A percentile compares a stretch with the other conserved stretches of the same genome.
These are phyloP conservation scores for Habropoda laboriosa DNA, from an alignment of 1,140 invertebrate genomes.

Conservation along the genomic window DNA sequence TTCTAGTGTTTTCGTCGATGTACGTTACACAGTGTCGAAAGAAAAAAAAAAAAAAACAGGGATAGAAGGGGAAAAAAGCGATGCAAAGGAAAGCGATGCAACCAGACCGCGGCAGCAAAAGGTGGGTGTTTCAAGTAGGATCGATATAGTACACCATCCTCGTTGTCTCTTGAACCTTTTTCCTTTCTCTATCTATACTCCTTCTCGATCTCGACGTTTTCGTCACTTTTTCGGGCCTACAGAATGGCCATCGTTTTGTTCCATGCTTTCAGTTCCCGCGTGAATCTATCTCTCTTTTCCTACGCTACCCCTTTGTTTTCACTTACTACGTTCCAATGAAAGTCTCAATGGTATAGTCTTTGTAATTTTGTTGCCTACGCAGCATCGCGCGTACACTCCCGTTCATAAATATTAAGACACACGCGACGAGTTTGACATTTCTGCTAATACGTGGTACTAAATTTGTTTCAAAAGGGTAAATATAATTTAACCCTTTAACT, in stretches of 20 bases:
- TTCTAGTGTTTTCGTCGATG: constrained; percentile 10
- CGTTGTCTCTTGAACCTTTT: constrained; percentile 49
- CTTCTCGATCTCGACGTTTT: not conserved
- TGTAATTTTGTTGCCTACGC: constrained; percentile 63
- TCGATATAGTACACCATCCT: constrained; percentile 66
- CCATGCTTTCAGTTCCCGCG: not conserved
- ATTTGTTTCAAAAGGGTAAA: too few species aligned
- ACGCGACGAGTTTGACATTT: too few species aligned
- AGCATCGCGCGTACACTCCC: constrained; percentile 25
- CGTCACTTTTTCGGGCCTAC: constrained; percentile 15
- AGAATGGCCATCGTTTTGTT: not conserved
- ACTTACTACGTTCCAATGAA: constrained; percentile 12
- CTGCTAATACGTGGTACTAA: too few species aligned
- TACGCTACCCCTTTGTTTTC: not conserved
- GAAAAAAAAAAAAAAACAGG: not conserved
- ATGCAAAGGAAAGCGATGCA: constrained; percentile 31
- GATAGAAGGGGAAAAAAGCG: constrained; percentile 2
- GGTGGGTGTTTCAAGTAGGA: constrained; percentile 66
- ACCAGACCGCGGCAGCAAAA: constrained; percentile 42
- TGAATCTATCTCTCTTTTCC: not conserved
- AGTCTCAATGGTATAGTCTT: constrained; percentile 64
- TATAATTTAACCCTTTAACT: too few species aligned
- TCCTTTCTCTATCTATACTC: constrained; percentile 30
- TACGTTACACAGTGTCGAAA: not conserved
- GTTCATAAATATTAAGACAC: too few species aligned